A percentile compares a stretch with the other conserved stretches of the same genome.
Evolutionary conservation across 1,140 invertebrate genomes (phyloP).

Genomic region (Pissodes strobi): DNA sequence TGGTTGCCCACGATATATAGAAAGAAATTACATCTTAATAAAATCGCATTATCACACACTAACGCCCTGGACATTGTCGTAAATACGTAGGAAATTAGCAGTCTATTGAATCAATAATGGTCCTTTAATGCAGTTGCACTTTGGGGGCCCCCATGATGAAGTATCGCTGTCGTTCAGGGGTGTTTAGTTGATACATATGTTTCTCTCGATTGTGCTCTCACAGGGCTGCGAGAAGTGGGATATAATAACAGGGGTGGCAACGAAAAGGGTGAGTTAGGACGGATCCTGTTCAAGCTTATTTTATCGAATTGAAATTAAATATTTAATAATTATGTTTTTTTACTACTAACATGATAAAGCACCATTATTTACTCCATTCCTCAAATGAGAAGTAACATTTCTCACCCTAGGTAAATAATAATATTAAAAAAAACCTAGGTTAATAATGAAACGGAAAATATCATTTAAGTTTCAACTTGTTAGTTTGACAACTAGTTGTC

Average conservation of each 20-base stretch:
- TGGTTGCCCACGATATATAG: no score
- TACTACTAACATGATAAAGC: no score
- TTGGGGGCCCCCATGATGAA: constrained; percentile 35
- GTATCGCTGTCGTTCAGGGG: constrained; percentile 31
- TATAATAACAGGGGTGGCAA: constrained; percentile 13
- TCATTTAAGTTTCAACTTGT: no score
- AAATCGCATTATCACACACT: constrained; percentile 27
- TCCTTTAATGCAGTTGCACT: constrained; percentile 47
- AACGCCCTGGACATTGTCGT: constrained; percentile 9
- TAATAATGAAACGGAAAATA: no score
- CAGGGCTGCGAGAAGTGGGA: constrained; percentile 16
- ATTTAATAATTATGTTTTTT: no score
- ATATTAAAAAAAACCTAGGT: no score
- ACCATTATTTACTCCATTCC: no score
- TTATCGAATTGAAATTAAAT: no score
- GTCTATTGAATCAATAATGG: constrained; percentile 47
- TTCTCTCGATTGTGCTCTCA: constrained; percentile 43
- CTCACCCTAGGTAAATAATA: no score
- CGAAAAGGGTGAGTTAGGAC: neutral
- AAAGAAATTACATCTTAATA: constrained; percentile 31
- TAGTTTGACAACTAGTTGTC: no score
- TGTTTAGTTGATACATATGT: constrained; percentile 47
- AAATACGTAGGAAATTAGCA: constrained; percentile 42
- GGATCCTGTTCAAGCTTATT: no score
- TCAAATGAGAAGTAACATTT: no score